A percentile compares a stretch with the other conserved stretches of the same genome.
phyloP scores from a whole-genome alignment of 1,140 invertebrate genomes.

The Trichonephila clavata region DNA sequence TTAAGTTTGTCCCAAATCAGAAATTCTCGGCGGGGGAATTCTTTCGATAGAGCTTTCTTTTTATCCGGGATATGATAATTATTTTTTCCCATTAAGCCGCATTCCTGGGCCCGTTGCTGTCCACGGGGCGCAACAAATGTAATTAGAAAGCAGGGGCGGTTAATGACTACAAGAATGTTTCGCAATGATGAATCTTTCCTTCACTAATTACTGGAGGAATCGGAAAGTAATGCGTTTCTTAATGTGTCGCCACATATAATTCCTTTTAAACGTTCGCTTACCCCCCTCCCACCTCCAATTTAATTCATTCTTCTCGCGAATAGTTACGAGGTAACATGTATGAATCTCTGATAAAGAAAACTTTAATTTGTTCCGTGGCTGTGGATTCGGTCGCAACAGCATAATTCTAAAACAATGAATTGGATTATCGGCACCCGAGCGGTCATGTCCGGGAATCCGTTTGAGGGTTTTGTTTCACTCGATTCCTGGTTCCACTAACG shows the following conservation, averaged over 20 bases:
- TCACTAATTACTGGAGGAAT: conserved; percentile 33
- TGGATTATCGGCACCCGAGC: too few relatives aligned
- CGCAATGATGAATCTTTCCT: not conserved
- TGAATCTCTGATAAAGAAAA: too few relatives aligned
- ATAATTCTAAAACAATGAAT: too few relatives aligned
- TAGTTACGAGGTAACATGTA: too few relatives aligned
- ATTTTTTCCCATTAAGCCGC: conserved; percentile 15
- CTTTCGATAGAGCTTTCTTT: not conserved
- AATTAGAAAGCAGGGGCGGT: conserved; percentile 48
- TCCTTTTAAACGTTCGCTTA: not conserved
- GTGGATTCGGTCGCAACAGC: too few relatives aligned
- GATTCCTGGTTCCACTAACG: too few relatives aligned
- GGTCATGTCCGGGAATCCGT: too few relatives aligned
- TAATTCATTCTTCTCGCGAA: too few relatives aligned
- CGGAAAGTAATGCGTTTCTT: not conserved
- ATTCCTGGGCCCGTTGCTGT: not conserved
- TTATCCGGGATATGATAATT: conserved; percentile 38
- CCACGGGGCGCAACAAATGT: conserved; percentile 44
- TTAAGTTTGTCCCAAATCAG: not conserved
- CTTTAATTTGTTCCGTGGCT: too few relatives aligned
- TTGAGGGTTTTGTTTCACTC: too few relatives aligned
- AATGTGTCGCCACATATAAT: not conserved
- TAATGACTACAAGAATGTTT: conserved; percentile 50
- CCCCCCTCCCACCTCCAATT: not conserved
- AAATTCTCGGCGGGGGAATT: conserved; percentile 1